These are phyloP conservation scores for Heliconius cydno DNA, from an alignment of 2,888 invertebrate genomes.

Conservation along the genomic window DNA sequence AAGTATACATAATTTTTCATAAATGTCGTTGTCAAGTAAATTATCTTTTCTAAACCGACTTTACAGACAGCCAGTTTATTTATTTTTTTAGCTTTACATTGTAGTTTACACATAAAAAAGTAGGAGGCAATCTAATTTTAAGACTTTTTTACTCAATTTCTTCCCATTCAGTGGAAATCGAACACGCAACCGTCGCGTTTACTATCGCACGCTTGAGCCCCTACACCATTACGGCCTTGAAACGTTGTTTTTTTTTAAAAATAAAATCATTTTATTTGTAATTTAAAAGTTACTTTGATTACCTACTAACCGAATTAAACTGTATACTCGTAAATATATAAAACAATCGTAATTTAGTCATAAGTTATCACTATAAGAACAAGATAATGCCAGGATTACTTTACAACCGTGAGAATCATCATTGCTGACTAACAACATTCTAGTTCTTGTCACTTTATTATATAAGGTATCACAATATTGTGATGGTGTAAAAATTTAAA, in stretches of 20 bases:
- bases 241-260: neutral
- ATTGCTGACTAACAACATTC: slow-evolving; percentile 8
- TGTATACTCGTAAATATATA: neutral
- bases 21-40: too few relatives aligned
- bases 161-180: too few relatives aligned
- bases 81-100: too few relatives aligned
- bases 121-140: too few relatives aligned
- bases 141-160: too few relatives aligned
- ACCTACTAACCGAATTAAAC: neutral
- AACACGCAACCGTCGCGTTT: too few relatives aligned
- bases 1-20: too few relatives aligned
- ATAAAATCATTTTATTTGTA: neutral
- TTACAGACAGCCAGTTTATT: too few relatives aligned
- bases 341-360: neutral
- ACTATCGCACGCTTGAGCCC: too few relatives aligned
- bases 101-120: too few relatives aligned
- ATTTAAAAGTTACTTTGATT: neutral
- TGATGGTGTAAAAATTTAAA: neutral
- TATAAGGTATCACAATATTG: neutral
- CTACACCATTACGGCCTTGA: too few relatives aligned
- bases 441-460: neutral
- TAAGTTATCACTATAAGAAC: neutral
- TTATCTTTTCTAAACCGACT: too few relatives aligned
- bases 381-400: slow-evolving; percentile 1
- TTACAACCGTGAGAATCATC: slow-evolving; percentile 17